Base-by-base conservation (phyloP, 2,797 vertebrate species). In the Nannoperca obscura region DNA sequence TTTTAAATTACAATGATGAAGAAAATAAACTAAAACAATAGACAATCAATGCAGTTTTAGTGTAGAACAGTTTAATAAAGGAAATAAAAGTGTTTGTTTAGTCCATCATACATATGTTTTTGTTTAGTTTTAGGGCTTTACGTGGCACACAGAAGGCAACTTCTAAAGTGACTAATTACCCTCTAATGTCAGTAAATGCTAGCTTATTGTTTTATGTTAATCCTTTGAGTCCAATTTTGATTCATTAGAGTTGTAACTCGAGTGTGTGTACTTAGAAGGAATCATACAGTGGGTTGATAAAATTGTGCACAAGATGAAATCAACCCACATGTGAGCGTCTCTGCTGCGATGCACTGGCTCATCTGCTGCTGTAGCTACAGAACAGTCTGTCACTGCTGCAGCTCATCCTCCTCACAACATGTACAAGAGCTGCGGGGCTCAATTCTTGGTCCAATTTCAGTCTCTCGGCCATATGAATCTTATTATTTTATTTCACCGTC, bases 281-380 rank as follows among this genome's bases (percentile, higher is more conserved):
- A 75, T 14, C 32, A 0, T 4, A 58, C 74, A 67, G 47, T 71
- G 58, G 50, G 55, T 44, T 61, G 67, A 63, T 67, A 59, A 62
- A 49, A 58, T 75, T 71, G 54, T 52, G 69, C 53, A 73, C 30
- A 20, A 55, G 44, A 78, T 81, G 71, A 62, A 38, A 74, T 84
- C 74, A 69, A 5, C 70, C 69, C 57, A 68, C 66, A 61, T 74
- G 71, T 72, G 36, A 76, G 46, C 1, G 30, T 77, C 75, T 79
- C 74, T 66, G 70, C 57, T 44, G 38, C 67, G 59, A 52, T 19
- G 6, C 40, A 54, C 68, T 17, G 42, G 58, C 67, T 80, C 62
- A 50, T 77, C 54, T 30, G 22, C 47, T 71, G 38, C 57, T 44
- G 24, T 4, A 50, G 50, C 52, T 49, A n/a, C 34, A 76, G 24